Evolutionary conservation across 2,797 vertebrate species (phyloP), one percentile per base, ranked within the genome.

Genomic region (Pipistrellus nathusii): DNA sequence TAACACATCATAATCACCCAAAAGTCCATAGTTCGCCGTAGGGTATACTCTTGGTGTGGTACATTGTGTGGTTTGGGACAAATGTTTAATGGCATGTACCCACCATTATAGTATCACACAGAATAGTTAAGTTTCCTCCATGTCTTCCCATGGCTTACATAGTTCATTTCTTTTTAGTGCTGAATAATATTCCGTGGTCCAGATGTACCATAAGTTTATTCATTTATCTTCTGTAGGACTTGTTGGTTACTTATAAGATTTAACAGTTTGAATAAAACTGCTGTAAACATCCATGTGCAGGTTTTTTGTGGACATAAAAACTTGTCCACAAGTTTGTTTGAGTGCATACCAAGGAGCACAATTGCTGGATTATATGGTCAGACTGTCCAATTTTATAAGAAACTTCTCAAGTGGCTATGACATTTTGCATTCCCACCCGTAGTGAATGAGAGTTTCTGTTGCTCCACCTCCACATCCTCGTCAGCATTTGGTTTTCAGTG

Each of bases 61-160:
- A 80, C 20, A 20, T 72, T 72, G 27, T 44, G 0, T 87, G 66
- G 44, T 8, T 81, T 81, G 59, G 30, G 76, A 72, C 66, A 92
- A 44, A 64, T 64, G 68, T 76, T 21, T 64, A 23, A 73, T 73
- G 35, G 18, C 46, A 32, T 38, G 25, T 93, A 64, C 27, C 21
- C 13, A 25, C 35, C 11, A 12, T 73, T 62, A 72, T 62, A 82
- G 53, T 51, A 51, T 64, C 8, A 8, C 15, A 51, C 25, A 73
- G 55, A 82, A 46, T 66, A 82, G 38, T 66, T 76, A 68, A 78
- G 27, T 80, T 72, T 64, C 75, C 30, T 81, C 27, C 12, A 17
- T 64, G 55, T 78, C 80, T 85, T 77, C 78, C 85, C n/a, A 59
- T 77, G 27, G 11, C 23, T 93, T 93, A 75, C 57, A 51, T 57